Conservation (phyloP, 1,140 invertebrate genomes). For the Macrobrachium rosenbergii region DNA sequence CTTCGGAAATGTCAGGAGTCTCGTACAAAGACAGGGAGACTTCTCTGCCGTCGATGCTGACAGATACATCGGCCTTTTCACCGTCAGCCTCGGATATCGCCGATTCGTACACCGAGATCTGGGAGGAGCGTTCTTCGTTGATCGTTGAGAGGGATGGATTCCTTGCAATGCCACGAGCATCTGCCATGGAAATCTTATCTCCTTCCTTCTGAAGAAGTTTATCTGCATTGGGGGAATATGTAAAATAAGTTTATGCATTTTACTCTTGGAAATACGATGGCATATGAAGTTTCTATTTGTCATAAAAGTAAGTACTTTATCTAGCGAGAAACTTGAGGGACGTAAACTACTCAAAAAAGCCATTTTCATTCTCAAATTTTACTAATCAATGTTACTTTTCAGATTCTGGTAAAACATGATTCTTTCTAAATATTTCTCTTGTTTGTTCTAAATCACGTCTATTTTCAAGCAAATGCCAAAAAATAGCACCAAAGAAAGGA, state of each 20-base stretch:
- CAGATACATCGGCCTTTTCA: conserved; percentile 86
- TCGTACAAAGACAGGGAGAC: conserved; percentile 91
- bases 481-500: background rate
- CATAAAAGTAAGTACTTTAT: too few relatives aligned
- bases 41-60: conserved; percentile 92
- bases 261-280: too few relatives aligned
- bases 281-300: too few relatives aligned
- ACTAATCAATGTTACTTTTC: too few relatives aligned
- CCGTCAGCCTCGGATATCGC: conserved; percentile 78
- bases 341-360: too few relatives aligned
- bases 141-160: conserved; percentile 89
- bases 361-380: background rate
- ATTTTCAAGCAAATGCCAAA: too few relatives aligned
- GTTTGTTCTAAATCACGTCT: background rate
- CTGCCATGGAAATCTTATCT: conserved; percentile 30
- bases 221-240: conserved; percentile 51
- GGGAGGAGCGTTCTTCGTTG: conserved; percentile 89
- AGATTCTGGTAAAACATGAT: too few relatives aligned
- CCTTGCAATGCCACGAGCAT: conserved; percentile 75
- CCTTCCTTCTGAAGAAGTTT: conserved; percentile 64
- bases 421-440: too few relatives aligned
- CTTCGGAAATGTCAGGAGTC: conserved; percentile 91
- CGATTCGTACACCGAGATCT: conserved; percentile 83
- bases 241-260: background rate
- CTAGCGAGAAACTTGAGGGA: too few relatives aligned